Percentiles rank a stretch among this genome's conserved stretches.
Evolutionary conservation across 2,113 vertebrate genomes (phyloP).

Genomic region (Pseudopodoces humilis): DNA sequence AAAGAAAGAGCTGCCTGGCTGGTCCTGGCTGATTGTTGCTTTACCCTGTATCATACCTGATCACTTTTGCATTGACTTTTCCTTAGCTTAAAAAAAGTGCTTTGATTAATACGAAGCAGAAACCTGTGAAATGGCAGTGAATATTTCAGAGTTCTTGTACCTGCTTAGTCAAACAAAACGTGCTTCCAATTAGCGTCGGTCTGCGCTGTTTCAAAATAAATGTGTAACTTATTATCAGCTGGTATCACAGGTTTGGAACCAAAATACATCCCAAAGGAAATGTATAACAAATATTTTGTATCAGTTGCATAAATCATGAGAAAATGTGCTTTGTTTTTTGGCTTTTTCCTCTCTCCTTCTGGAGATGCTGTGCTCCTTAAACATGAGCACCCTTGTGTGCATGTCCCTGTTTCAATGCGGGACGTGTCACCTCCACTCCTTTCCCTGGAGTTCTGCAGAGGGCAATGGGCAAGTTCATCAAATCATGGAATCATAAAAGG

Average conservation of each 20-base stretch:
- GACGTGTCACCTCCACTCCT: not conserved
- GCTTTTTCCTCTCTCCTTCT: not conserved
- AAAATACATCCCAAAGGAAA: slow-evolving; percentile 60
- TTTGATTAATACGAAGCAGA: slow-evolving; percentile 26
- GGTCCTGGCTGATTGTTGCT: not conserved
- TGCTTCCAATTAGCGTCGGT: slow-evolving; percentile 67
- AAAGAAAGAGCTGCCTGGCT: not conserved
- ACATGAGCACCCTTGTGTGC: not conserved
- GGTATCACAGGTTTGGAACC: slow-evolving; percentile 53
- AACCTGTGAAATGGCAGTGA: slow-evolving; percentile 40
- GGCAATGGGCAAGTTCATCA: not conserved
- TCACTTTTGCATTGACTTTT: not conserved
- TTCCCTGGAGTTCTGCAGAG: not conserved
- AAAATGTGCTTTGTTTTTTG: not conserved
- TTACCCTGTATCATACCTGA: not conserved
- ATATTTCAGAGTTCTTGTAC: slow-evolving; percentile 29
- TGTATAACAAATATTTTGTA: slow-evolving; percentile 61
- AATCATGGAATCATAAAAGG: not conserved
- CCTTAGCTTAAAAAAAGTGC: not conserved
- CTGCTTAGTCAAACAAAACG: slow-evolving; percentile 42
- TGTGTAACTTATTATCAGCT: slow-evolving; percentile 65
- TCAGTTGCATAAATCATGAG: slow-evolving; percentile 47
- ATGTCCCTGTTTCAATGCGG: not conserved
- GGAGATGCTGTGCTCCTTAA: not conserved
- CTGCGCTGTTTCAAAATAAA: slow-evolving; percentile 67